Conservation (phyloP, 92 coral and sea anemone species). For the Bergia sp. region DNA sequence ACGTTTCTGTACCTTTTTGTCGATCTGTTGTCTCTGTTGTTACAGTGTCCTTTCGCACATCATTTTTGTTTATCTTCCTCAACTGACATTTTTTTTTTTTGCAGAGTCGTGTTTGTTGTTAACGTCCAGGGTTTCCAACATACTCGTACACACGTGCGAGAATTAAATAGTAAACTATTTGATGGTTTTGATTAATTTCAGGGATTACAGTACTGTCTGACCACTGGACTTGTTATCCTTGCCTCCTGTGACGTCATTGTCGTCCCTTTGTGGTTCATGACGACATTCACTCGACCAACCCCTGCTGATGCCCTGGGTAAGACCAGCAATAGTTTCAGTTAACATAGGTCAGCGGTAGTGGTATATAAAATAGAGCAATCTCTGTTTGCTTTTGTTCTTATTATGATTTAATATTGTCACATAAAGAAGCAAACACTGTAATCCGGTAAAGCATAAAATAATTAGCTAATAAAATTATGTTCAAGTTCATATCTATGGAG, state of each 20-base stretch:
- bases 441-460: too few species aligned
- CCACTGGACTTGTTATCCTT: constrained; percentile 53
- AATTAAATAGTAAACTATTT: not conserved
- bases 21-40: too few species aligned
- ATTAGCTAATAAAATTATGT: too few species aligned
- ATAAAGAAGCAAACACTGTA: too few species aligned
- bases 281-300: constrained; percentile 71
- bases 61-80: too few species aligned
- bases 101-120: not conserved
- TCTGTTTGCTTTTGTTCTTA: too few species aligned
- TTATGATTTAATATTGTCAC: too few species aligned
- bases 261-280: constrained; percentile 77
- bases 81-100: too few species aligned
- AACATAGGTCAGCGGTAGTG: too few species aligned
- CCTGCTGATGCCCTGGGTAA: constrained; percentile 76
- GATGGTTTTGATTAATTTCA: constrained; percentile 3
- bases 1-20: not conserved
- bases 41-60: too few species aligned
- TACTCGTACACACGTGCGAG: not conserved
- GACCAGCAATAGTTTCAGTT: not conserved
- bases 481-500: too few species aligned
- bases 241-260: constrained; percentile 66
- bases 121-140: not conserved
- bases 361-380: too few species aligned
- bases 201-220: constrained; percentile 66